A percentile compares a stretch with the other conserved stretches of the same genome.
Evolutionary conservation across 2,888 invertebrate species (phyloP).

Genomic region (Ectobius pallidus): DNA sequence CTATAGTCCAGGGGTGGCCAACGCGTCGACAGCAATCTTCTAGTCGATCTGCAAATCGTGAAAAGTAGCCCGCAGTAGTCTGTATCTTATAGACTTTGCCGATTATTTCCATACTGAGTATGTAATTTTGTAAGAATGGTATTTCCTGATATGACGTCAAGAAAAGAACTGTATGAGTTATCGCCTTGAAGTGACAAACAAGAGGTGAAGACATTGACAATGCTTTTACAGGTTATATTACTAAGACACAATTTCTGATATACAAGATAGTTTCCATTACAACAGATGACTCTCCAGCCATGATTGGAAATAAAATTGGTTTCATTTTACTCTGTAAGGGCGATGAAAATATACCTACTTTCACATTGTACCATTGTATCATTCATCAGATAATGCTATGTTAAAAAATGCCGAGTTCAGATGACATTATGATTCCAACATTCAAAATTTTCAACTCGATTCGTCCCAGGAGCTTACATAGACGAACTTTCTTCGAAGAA

Average conservation of each 20-base stretch:
- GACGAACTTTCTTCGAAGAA: background rate
- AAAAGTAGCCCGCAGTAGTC: too few species aligned
- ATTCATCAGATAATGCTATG: slow-evolving; percentile 14
- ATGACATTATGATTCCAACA: slow-evolving; percentile 3
- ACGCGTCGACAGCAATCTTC: too few species aligned
- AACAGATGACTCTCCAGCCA: slow-evolving; percentile 2
- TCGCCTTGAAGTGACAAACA: background rate
- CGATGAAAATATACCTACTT: background rate
- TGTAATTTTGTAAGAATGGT: background rate
- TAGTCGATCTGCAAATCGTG: too few species aligned
- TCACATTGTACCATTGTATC: slow-evolving; percentile 8
- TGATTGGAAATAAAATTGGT: slow-evolving; percentile 6
- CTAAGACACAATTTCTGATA: background rate
- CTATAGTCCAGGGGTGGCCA: too few species aligned
- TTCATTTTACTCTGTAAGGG: background rate
- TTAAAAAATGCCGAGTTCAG: slow-evolving; percentile 6
- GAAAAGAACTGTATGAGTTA: background rate
- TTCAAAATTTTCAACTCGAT: slow-evolving; percentile 16
- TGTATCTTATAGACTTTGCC: too few species aligned
- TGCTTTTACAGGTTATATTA: slow-evolving; percentile 10
- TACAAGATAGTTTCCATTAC: slow-evolving; percentile 11
- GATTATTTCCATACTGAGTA: too few species aligned
- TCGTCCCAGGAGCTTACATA: background rate
- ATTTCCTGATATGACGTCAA: background rate
- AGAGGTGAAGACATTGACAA: too few species aligned